A percentile compares a stretch with the other conserved stretches of the same genome.
phyloP scores from a whole-genome alignment of 2,888 invertebrate genomes.

The Miltochrista miniata region DNA sequence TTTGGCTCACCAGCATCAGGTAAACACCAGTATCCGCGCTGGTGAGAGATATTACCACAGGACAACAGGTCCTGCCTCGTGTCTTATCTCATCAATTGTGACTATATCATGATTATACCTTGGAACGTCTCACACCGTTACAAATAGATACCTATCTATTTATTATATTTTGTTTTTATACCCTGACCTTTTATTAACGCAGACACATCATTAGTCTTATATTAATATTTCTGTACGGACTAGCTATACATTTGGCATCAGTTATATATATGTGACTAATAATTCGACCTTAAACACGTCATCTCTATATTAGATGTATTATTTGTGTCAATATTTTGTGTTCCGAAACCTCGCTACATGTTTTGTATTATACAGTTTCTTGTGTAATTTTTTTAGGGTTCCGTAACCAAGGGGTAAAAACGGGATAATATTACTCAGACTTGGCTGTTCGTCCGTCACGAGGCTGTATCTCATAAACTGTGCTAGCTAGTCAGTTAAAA shows the following conservation, averaged over 20 bases:
- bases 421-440: no score
- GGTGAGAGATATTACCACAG: no score
- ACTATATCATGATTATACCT: no score
- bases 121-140: neutral
- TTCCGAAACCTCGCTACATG: neutral
- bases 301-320: constrained; percentile 9
- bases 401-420: no score
- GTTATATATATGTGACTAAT: neutral
- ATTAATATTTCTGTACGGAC: neutral
- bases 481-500: no score
- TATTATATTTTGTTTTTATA: neutral
- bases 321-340: constrained; percentile 2
- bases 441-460: no score
- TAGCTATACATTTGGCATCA: neutral
- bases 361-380: neutral
- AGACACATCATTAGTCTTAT: neutral
- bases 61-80: no score
- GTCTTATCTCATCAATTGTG: no score
- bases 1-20: no score
- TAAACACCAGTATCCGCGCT: no score
- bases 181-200: neutral
- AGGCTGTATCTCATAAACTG: no score
- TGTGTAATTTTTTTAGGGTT: constrained; percentile 4
- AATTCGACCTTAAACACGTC: constrained; percentile 5
- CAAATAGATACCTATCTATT: no score